These are phyloP conservation scores for Formicarius rufipectus DNA, from an alignment of 2,113 vertebrate genomes.

Conservation along the genomic window DNA sequence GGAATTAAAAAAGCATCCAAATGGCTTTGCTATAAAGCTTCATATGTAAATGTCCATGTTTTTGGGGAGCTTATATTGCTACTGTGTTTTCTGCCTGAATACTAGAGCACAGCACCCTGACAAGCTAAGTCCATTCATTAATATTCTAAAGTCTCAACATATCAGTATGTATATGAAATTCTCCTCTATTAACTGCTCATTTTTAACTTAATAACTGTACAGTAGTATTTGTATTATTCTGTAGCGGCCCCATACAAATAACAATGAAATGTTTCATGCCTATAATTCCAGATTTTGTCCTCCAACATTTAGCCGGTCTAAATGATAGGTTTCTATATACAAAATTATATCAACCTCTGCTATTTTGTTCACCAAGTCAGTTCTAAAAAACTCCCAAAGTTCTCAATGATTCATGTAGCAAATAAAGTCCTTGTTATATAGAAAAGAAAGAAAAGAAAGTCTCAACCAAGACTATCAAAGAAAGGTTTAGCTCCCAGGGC, in stretches of 20 bases:
- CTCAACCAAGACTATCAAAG: background rate
- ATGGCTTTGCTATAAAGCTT: background rate
- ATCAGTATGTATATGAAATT: background rate
- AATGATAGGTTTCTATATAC: background rate
- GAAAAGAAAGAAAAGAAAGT: background rate
- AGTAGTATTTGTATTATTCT: background rate
- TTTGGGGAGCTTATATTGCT: background rate
- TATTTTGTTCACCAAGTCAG: background rate
- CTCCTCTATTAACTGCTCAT: background rate
- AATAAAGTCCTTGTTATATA: background rate
- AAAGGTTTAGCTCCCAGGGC: background rate
- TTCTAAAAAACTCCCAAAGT: background rate
- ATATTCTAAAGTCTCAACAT: background rate
- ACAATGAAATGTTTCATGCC: rapidly evolving
- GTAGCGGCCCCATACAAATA: background rate
- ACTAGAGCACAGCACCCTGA: background rate
- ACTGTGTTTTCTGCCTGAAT: background rate
- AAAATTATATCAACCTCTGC: background rate
- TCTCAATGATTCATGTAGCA: background rate
- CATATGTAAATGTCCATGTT: background rate
- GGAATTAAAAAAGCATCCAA: background rate
- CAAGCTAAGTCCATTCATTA: background rate
- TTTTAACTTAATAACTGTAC: background rate
- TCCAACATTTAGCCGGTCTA: background rate
- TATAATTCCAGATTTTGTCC: background rate